Base-by-base conservation (phyloP, 2,113 vertebrate genomes). In the Neoarius graeffei region DNA sequence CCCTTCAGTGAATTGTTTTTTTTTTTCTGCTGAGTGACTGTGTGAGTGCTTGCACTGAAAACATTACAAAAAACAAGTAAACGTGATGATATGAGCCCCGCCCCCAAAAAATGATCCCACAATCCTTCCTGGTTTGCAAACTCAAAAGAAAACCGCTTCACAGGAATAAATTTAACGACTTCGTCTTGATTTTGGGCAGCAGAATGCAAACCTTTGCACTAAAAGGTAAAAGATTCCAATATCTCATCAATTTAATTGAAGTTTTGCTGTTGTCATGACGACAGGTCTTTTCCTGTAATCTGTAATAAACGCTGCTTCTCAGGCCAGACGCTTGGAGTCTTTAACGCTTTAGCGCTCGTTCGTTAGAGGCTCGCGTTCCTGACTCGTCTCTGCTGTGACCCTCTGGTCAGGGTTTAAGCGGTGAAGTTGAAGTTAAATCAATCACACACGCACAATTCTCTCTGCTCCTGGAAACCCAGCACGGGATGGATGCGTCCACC, bases 341-440 rank as follows among this genome's bases (percentile, higher is more conserved):
- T 56, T 71, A 85, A 69, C 17, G 13, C 42, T 42, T 42, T 62
- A 50, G 54, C 54, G n/a, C 86, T 76, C 79, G 67, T 87, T 50
- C 81, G 79, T 64, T n/a, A 88, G 85, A 86, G 87, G 88, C 84
- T 67, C 84, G 79, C 5, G 19, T 20, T 88, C 76, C 79, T n/a
- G 84, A 56, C 57, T 76, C 56, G 27, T 85, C 81, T 84, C 56
- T 84, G 77, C 56, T 15, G n/a, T 87, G 90, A 90, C 92, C 81
- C 27, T 64, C 54, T 76, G 54, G 62, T 73, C 89, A 81, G 80
- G 80, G 81, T 69, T 88, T 71, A 88, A 91, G 83, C 48, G 67
- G 48, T 59, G 73, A 84, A 56, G 71, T 84, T 91, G 71, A 57
- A 82, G n/a, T 60, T 86, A 79, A 91, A 91, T 92, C 81, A 67